Conservation (phyloP, 2,888 invertebrate genomes). For the Nebria brevicollis region DNA sequence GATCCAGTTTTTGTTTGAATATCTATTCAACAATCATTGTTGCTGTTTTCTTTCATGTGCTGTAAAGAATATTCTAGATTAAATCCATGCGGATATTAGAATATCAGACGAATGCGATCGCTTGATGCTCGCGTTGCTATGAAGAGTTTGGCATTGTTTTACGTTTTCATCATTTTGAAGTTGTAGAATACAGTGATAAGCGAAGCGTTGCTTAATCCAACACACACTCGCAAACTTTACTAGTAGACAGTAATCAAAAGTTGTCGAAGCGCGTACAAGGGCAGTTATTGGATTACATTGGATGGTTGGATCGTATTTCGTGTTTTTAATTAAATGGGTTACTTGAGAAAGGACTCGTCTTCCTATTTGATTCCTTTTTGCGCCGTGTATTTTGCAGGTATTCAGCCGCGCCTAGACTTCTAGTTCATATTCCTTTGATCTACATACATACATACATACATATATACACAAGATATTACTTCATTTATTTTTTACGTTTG, state of each 20-base stretch:
- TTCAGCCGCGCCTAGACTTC: no score
- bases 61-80: no score
- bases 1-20: no score
- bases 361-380: constrained; percentile 5
- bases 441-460: not conserved
- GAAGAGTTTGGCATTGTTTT: not conserved
- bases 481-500: not conserved
- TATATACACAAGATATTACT: not conserved
- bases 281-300: constrained; percentile 39
- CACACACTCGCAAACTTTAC: constrained; percentile 21
- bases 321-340: constrained; percentile 40
- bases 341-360: constrained; percentile 25
- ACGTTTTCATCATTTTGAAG: constrained; percentile 1
- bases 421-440: not conserved
- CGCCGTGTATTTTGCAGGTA: not conserved
- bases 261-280: constrained; percentile 25
- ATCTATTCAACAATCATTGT: not conserved
- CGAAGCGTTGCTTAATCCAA: constrained; percentile 21
- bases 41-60: not conserved
- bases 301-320: constrained; percentile 32
- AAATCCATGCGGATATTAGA: not conserved
- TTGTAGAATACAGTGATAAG: not conserved
- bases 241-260: constrained; percentile 41
- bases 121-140: not conserved
- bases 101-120: not conserved